Percentiles rank a stretch among this genome's conserved stretches.
phyloP scores from a whole-genome alignment of 2,113 vertebrate genomes.

The Panthera leo region DNA sequence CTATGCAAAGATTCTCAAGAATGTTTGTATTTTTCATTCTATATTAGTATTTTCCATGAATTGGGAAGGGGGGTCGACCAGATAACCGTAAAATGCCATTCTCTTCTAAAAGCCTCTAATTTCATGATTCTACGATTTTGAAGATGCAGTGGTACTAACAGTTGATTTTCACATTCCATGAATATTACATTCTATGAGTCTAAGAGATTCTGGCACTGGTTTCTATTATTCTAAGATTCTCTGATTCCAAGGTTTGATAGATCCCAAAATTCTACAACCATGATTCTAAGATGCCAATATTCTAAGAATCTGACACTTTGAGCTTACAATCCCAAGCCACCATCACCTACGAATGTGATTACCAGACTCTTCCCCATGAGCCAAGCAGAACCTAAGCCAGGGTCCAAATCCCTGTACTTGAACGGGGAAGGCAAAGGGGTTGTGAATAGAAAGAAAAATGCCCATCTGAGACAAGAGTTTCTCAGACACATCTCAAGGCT shows the following conservation, averaged over 20 bases:
- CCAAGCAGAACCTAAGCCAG: not conserved
- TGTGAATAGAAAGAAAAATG: not conserved
- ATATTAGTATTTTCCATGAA: not conserved
- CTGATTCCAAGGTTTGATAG: conserved; percentile 2
- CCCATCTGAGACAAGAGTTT: not conserved
- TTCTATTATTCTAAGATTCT: conserved; percentile 37
- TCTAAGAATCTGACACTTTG: not conserved
- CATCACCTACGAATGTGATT: not conserved
- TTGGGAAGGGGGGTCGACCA: not conserved
- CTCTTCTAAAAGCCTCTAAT: not conserved
- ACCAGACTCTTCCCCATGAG: not conserved
- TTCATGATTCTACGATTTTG: conserved; percentile 27
- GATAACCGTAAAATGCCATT: not conserved
- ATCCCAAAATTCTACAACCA: conserved; percentile 28
- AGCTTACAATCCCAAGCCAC: not conserved
- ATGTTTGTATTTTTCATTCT: not conserved
- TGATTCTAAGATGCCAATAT: not conserved
- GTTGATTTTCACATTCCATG: conserved; percentile 5
- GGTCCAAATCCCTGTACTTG: not conserved
- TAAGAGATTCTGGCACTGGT: conserved; percentile 3
- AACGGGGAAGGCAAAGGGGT: accelerated
- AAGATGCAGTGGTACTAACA: conserved; percentile 20
- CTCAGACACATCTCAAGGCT: not conserved
- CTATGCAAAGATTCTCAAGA: not conserved
- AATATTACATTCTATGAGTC: not conserved